These are phyloP conservation scores for Fringilla coelebs DNA, from an alignment of 2,797 vertebrate species.

Conservation along the genomic window DNA sequence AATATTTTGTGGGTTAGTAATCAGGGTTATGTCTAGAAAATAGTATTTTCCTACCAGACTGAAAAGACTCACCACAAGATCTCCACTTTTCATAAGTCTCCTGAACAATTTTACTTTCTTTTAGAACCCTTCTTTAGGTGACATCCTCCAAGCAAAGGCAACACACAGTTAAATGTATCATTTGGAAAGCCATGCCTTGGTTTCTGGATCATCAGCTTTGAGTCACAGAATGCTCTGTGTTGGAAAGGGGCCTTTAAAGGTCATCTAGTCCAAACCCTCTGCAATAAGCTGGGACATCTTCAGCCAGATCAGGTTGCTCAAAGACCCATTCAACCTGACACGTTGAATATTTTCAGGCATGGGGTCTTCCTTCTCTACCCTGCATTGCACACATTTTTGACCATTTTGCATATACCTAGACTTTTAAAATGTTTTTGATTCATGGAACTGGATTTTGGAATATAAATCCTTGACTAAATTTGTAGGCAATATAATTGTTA, in stretches of 20 bases:
- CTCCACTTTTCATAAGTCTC: not conserved
- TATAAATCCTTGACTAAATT: not conserved
- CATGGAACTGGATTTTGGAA: not conserved
- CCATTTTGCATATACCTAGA: not conserved
- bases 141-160: not conserved
- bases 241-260: not conserved
- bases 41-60: not conserved
- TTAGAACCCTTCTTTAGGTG: not conserved
- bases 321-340: accelerated
- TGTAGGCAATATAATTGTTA: not conserved
- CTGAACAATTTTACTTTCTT: not conserved
- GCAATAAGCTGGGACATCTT: not conserved
- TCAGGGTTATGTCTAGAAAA: not conserved
- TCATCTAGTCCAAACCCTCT: not conserved
- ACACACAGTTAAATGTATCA: not conserved
- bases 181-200: not conserved
- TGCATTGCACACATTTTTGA: not conserved
- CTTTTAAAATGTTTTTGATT: not conserved
- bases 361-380: not conserved
- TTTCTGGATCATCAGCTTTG: not conserved
- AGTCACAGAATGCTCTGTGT: not conserved
- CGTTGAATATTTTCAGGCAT: not conserved
- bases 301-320: not conserved
- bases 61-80: not conserved
- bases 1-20: not conserved